Percentiles rank a stretch among this genome's conserved stretches.
Conservation (phyloP, 2,888 invertebrate genomes). For the Folsomia manolachei region DNA sequence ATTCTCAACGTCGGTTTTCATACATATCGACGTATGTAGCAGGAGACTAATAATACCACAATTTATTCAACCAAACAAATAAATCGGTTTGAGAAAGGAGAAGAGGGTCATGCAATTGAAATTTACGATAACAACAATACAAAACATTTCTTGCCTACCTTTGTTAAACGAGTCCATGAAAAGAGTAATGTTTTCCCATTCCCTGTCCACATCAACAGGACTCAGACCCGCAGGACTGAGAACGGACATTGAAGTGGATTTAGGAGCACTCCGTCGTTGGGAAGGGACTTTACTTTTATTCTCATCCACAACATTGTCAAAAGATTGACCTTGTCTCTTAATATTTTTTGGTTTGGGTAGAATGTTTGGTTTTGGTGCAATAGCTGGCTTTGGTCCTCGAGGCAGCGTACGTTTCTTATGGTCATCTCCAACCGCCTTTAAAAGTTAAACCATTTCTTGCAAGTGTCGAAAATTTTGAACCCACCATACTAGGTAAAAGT, state of each 20-base stretch:
- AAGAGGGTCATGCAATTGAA: neutral
- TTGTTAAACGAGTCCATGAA: constrained; percentile 88
- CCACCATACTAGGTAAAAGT: neutral
- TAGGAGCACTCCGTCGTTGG: constrained; percentile 26
- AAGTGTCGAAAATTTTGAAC: neutral
- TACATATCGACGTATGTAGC: too few species aligned
- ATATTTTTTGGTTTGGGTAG: constrained; percentile 50
- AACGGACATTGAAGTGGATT: constrained; percentile 57
- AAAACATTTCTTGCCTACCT: neutral
- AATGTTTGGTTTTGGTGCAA: constrained; percentile 49
- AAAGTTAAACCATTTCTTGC: neutral
- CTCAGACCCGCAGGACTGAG: constrained; percentile 69
- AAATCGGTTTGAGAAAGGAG: too few species aligned
- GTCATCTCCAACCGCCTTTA: neutral
- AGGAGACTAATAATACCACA: too few species aligned
- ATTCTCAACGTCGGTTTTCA: too few species aligned
- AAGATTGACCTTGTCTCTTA: constrained; percentile 48
- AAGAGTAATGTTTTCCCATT: constrained; percentile 94
- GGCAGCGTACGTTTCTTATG: constrained; percentile 35
- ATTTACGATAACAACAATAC: too few species aligned
- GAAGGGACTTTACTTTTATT: constrained; percentile 30
- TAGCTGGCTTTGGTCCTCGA: constrained; percentile 50
- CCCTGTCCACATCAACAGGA: constrained; percentile 89
- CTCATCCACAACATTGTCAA: constrained; percentile 48
- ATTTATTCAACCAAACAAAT: too few species aligned